Base-by-base conservation (phyloP, 2,113 vertebrate genomes). In the Leptobrachium ailaonicum region DNA sequence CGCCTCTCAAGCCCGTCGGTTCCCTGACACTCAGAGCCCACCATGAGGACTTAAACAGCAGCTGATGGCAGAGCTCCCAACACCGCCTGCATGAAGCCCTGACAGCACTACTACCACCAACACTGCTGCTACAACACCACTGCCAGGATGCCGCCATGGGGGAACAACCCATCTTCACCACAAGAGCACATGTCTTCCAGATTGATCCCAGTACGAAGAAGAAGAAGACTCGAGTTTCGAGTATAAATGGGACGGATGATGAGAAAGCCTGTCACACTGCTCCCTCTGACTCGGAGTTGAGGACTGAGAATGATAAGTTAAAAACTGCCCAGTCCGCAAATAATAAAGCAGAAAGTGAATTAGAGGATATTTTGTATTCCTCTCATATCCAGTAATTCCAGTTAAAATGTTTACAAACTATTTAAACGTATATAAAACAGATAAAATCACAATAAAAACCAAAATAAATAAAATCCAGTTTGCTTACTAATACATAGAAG, bases 191-290 rank as follows among this genome's bases (percentile, higher is more conserved):
- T n/a, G n/a, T n/a, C n/a, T n/a, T n/a, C n/a, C n/a, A n/a, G n/a
- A n/a, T n/a, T n/a, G n/a, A n/a, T n/a, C n/a, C n/a, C n/a, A n/a
- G n/a, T n/a, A n/a, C n/a, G n/a, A n/a, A n/a, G n/a, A n/a, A n/a
- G n/a, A n/a, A n/a, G n/a, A n/a, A n/a, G n/a, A 91, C 94, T 79
- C 94, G 95, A 90, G 94, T 95, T 0, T 96, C 97, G 68, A 98
- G 96, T n/a, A 88, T 98, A 60, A 99, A 99, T 0, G 98, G 98
- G 43, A 99, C 98, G 0, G 96, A 99, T 0, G 98, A 99, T 11
- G 97, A 99, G 83, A 99, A 99, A 80, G 95, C 96, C 44, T 96
- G 90, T 0, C 91, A 95, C 0, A 90, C 90, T 0, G 86, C 89
- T 12, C 91, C 97, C 0, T 89, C 93, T 0, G 92, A 94, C 56